Evolutionary conservation across 2,113 vertebrate genomes (phyloP), one percentile per base, ranked within the genome.

Genomic region (Coreoperca whiteheadi): DNA sequence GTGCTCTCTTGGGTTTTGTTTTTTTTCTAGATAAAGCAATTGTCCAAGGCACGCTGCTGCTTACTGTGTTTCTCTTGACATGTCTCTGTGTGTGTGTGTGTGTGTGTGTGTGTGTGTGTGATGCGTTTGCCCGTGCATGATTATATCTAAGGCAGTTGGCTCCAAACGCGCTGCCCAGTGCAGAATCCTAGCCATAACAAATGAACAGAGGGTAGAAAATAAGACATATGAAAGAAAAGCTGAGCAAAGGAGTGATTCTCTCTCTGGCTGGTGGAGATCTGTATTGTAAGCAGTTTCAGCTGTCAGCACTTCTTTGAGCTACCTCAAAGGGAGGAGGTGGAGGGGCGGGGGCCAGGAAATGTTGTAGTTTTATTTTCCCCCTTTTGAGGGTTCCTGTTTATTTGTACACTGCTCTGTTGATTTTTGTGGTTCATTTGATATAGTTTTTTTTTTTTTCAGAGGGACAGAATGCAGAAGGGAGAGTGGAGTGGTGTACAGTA

Each of bases 301-400:
- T 95, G 96, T 96, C 96, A 97, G 95, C 96, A 96, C 91, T 96
- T 96, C 95, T 95, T 94, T 95, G 95, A 95, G 93, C 94, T 93
- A 92, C 87, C 91, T 92, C 87, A 91, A 94, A 92, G 88, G 77
- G 88, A 87, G 88, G 88, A 88, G 85, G 86, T 93, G 95, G 96
- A 68, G 86, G 10, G 65, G 86, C 28, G 56, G 79, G 88, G 92
- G 92, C 95, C 94, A 95, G 96, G 96, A 95, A 96, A 96, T 97
- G 96, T 96, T 97, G 96, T 97, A 95, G 96, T 95, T 87, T 97
- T 97, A 95, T 94, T 94, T 94, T 95, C 94, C 95, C 94, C 94
- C 93, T 96, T 96, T 96, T 96, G 96, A 96, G 96, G 96, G 95
- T 95, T 95, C 88, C 93, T 96, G 95, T 97, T 97, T 96, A 88